Percentiles rank a stretch among this genome's conserved stretches.
phyloP scores from a whole-genome alignment of 2,113 vertebrate genomes.

The Barbus barbus region DNA sequence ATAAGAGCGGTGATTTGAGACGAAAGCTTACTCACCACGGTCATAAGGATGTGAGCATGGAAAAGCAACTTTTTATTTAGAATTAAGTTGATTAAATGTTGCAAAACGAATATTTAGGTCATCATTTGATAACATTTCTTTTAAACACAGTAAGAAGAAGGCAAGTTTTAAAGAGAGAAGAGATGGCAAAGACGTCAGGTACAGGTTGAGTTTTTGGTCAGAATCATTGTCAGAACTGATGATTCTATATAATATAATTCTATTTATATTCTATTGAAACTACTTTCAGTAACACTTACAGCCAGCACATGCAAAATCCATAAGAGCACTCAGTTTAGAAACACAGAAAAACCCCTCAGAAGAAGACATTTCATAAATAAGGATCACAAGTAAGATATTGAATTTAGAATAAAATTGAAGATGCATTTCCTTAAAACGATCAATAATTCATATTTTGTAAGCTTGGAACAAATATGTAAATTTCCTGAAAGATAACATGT shows the following conservation, averaged over 20 bases:
- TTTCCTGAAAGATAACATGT: background rate
- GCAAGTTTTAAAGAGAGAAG: background rate
- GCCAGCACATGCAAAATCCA: background rate
- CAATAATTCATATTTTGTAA: no score
- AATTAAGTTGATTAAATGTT: background rate
- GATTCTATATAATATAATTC: background rate
- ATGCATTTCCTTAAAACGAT: no score
- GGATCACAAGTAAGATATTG: no score
- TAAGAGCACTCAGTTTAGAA: background rate
- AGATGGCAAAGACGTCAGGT: background rate
- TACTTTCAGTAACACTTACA: background rate
- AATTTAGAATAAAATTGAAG: background rate
- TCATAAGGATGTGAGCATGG: conserved; percentile 56
- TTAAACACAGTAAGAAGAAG: no score
- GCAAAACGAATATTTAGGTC: background rate
- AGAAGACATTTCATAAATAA: background rate
- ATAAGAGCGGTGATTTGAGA: conserved; percentile 20
- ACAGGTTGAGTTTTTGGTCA: no score
- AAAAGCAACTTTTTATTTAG: conserved; percentile 49
- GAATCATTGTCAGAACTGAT: no score
- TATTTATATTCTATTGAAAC: background rate
- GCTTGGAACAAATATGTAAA: no score
- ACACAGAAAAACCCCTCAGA: background rate
- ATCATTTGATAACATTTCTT: background rate
- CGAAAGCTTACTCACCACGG: conserved; percentile 60